phyloP scores from a whole-genome alignment of 2,888 invertebrate species.

The Chrysolina oricalcia region DNA sequence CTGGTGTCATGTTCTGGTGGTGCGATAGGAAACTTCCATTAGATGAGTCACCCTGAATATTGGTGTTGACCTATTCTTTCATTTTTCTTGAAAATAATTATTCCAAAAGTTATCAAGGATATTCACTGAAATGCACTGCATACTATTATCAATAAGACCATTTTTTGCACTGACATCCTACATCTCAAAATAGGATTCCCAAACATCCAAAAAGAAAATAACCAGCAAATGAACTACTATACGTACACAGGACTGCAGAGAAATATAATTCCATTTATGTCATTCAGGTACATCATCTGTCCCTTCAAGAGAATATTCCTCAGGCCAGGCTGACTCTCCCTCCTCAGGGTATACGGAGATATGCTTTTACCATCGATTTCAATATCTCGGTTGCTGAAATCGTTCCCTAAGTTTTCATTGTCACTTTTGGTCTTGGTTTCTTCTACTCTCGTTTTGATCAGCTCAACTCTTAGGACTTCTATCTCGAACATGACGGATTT shows the following conservation, averaged over 20 bases:
- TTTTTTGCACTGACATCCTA: too few species aligned
- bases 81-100: too few species aligned
- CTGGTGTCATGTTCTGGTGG: too few species aligned
- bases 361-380: constrained; percentile 66
- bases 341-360: constrained; percentile 66
- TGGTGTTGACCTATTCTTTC: too few species aligned
- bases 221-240: constrained; percentile 4
- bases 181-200: too few species aligned
- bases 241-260: constrained; percentile 91
- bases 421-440: constrained; percentile 32
- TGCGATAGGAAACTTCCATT: too few species aligned
- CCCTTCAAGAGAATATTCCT: constrained; percentile 87
- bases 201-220: too few species aligned
- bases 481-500: constrained; percentile 90
- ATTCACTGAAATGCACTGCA: too few species aligned
- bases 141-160: too few species aligned
- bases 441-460: constrained; percentile 52
- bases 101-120: too few species aligned
- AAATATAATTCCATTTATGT: constrained; percentile 87
- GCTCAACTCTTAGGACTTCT: constrained; percentile 78
- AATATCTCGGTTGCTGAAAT: constrained; percentile 57
- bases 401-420: constrained; percentile 49
- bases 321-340: constrained; percentile 75
- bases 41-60: too few species aligned
- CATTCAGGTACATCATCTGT: constrained; percentile 87